Percentiles rank a stretch among this genome's conserved stretches.
phyloP scores from a whole-genome alignment of 1,140 invertebrate genomes.

The Penaeus japonicus region DNA sequence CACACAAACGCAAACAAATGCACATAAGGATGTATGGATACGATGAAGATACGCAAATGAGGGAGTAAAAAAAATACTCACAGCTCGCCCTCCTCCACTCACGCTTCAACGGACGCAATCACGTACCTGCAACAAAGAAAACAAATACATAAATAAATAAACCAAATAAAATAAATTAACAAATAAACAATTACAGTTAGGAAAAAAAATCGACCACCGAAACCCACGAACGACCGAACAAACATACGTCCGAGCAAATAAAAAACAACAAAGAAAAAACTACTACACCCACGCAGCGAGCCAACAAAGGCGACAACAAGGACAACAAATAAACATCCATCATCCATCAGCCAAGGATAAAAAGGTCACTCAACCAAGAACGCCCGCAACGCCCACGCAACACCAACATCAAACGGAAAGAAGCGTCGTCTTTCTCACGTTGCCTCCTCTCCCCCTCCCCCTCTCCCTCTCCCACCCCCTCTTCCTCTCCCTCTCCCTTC shows the following conservation, averaged over 20 bases:
- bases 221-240: too few species aligned
- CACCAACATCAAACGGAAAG: background rate
- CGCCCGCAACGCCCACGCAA: background rate
- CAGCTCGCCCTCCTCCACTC: too few species aligned
- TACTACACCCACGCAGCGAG: background rate
- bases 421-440: background rate
- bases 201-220: too few species aligned
- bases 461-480: background rate
- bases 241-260: too few species aligned
- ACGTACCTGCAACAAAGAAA: too few species aligned
- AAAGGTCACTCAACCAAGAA: background rate
- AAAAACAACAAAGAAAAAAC: too few species aligned
- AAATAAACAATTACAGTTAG: too few species aligned
- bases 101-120: too few species aligned
- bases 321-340: background rate
- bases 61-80: background rate
- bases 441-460: background rate
- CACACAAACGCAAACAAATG: background rate
- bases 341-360: background rate
- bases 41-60: background rate
- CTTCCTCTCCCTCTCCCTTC: too few species aligned
- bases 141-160: too few species aligned
- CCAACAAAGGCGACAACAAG: background rate
- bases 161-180: too few species aligned
- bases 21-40: background rate